Evolutionary conservation across 2,888 invertebrate genomes (phyloP).

Genomic region (Synergus laeviventris): DNA sequence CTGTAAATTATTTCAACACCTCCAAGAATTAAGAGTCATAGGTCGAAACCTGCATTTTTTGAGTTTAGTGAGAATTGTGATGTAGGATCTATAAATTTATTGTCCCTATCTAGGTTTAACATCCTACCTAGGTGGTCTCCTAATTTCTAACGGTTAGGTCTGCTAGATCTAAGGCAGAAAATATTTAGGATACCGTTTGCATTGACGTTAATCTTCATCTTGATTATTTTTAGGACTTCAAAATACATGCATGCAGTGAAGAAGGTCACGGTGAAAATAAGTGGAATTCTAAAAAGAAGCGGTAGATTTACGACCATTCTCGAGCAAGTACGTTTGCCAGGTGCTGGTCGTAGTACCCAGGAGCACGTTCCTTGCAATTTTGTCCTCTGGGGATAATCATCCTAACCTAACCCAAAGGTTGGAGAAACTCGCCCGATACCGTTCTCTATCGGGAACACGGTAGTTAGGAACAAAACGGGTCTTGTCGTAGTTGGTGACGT

Average conservation of each 20-base stretch:
- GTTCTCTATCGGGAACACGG: slow-evolving; percentile 60
- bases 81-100: slow-evolving; percentile 1
- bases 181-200: slow-evolving; percentile 7
- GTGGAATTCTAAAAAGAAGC: slow-evolving; percentile 52
- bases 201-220: slow-evolving; percentile 1
- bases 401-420: slow-evolving; percentile 56
- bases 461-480: slow-evolving; percentile 58
- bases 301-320: slow-evolving; percentile 53
- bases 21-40: neutral
- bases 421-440: slow-evolving; percentile 65
- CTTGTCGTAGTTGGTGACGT: slow-evolving; percentile 66
- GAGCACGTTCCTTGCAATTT: slow-evolving; percentile 52
- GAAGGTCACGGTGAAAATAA: slow-evolving; percentile 45
- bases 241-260: slow-evolving; percentile 31
- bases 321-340: slow-evolving; percentile 53
- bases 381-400: slow-evolving; percentile 52
- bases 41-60: neutral
- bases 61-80: neutral
- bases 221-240: slow-evolving; percentile 12
- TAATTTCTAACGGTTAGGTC: neutral
- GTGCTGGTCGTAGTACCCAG: slow-evolving; percentile 53
- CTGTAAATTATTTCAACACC: slow-evolving; percentile 21
- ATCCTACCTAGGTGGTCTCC: neutral
- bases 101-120: neutral
- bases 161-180: neutral